phyloP scores from a whole-genome alignment of 1,140 invertebrate genomes.

The Ips typographus region DNA sequence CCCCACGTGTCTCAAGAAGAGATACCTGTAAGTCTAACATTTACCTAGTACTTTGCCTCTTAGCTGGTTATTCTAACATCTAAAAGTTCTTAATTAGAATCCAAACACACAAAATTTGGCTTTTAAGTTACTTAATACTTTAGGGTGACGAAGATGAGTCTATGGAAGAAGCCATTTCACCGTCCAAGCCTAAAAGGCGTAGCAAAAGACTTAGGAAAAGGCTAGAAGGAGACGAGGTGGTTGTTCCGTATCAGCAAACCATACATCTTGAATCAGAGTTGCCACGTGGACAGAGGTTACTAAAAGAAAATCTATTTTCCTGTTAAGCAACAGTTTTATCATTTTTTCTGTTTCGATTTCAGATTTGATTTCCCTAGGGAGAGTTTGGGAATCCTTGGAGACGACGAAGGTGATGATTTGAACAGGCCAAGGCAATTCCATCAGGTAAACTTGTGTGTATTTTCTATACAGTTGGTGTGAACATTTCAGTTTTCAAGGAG shows the following conservation, averaged over 20 bases:
- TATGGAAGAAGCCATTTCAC: conserved; percentile 43
- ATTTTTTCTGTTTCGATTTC: background rate
- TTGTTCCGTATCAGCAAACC: conserved; percentile 46
- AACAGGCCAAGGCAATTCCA: background rate
- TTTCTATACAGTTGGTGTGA: no score
- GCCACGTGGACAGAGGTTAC: conserved; percentile 20
- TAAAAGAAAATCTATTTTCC: conserved; percentile 2
- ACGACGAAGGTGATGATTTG: conserved; percentile 34
- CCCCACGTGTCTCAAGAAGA: conserved; percentile 49
- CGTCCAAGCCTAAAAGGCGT: conserved; percentile 50
- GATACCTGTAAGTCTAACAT: conserved; percentile 22
- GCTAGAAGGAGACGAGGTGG: conserved; percentile 37
- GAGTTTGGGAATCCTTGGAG: conserved; percentile 35
- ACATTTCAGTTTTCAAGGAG: no score
- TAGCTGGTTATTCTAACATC: background rate
- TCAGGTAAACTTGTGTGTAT: no score
- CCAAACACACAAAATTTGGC: background rate
- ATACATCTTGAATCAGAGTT: conserved; percentile 39
- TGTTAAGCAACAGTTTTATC: background rate
- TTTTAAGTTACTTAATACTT: background rate
- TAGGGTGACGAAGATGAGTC: conserved; percentile 46
- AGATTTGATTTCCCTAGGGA: conserved; percentile 35
- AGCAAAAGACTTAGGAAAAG: conserved; percentile 43
- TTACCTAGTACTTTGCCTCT: background rate
- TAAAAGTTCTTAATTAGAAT: background rate